Evolutionary conservation across 2,888 invertebrate genomes (phyloP).

Genomic region (Furcula furcula): DNA sequence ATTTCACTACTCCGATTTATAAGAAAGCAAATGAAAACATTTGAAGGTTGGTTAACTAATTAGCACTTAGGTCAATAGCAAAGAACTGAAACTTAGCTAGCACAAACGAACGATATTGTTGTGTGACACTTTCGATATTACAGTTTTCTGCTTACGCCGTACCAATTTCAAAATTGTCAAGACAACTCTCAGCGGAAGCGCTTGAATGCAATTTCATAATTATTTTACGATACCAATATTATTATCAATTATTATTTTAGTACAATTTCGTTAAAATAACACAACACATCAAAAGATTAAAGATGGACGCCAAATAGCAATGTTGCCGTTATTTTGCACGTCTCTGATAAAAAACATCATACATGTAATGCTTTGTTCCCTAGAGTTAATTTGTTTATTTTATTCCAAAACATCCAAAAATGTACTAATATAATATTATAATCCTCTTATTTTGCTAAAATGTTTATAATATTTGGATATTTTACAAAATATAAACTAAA

Average conservation of each 20-base stretch:
- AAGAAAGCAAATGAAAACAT: conserved; percentile 58
- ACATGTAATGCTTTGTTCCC: no score
- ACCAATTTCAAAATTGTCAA: conserved; percentile 37
- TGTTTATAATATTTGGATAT: no score
- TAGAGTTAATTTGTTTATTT: no score
- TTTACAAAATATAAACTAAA: no score
- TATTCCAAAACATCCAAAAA: no score
- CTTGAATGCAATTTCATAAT: conserved; percentile 18
- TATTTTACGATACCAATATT: conserved; percentile 24
- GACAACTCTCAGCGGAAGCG: conserved; percentile 29
- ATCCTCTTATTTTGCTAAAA: no score
- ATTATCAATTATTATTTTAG: conserved; percentile 40
- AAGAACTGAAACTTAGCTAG: conserved; percentile 72
- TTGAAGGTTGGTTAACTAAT: conserved; percentile 64
- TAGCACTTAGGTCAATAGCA: conserved; percentile 76
- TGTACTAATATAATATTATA: no score
- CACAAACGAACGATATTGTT: conserved; percentile 69
- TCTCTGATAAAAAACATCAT: conserved; percentile 24
- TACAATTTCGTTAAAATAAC: conserved; percentile 66
- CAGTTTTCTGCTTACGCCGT: conserved; percentile 35
- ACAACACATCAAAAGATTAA: conserved; percentile 77
- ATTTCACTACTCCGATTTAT: conserved; percentile 32
- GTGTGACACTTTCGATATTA: conserved; percentile 70
- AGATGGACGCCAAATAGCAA: conserved; percentile 79
- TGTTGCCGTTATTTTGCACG: conserved; percentile 61